Conservation (phyloP, 2,888 invertebrate species). For the Clivina fossor region DNA sequence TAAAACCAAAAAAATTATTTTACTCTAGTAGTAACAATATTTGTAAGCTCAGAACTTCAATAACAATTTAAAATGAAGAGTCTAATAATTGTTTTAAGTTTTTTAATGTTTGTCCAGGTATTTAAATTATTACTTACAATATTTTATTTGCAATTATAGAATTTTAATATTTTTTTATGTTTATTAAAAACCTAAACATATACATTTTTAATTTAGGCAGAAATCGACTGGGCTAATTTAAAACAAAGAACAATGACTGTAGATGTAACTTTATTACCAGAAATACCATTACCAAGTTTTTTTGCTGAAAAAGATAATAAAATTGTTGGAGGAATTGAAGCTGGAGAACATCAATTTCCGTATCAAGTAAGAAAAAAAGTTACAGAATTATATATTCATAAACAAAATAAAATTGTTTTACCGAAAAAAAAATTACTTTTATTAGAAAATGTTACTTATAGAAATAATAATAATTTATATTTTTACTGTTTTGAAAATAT, state of each 20-base stretch:
- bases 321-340: constrained; percentile 24
- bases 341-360: constrained; percentile 24
- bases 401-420: no score
- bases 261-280: constrained; percentile 7
- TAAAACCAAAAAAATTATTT: no score
- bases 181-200: not conserved
- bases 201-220: constrained; percentile 16
- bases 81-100: constrained; percentile 5
- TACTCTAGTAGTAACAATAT: no score
- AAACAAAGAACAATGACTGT: constrained; percentile 6
- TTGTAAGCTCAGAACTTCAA: no score
- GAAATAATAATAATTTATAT: no score
- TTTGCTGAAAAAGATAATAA: constrained; percentile 10
- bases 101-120: constrained; percentile 4
- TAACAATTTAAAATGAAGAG: not conserved
- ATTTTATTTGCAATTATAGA: not conserved
- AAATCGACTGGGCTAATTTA: constrained; percentile 12
- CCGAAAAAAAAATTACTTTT: no score
- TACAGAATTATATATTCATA: no score
- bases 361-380: constrained; percentile 17
- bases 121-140: not conserved
- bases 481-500: no score
- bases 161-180: not conserved
- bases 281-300: constrained; percentile 1
- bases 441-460: no score